Evolutionary conservation across 1,140 invertebrate genomes (phyloP).

Genomic region (Yoshiicerus persimilis): DNA sequence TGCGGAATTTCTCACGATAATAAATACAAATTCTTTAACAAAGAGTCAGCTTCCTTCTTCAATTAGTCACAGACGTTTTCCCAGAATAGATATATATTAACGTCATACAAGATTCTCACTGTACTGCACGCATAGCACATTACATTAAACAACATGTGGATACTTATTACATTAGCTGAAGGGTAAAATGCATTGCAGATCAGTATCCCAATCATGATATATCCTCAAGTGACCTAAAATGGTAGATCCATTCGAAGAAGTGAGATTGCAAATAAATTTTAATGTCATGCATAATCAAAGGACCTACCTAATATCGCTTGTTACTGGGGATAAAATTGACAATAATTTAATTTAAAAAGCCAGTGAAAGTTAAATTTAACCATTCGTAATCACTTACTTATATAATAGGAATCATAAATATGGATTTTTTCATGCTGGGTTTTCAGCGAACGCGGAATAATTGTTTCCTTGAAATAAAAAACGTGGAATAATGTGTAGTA

Average conservation of each 20-base stretch:
- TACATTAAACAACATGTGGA: background rate
- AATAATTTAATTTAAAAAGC: no score
- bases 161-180: background rate
- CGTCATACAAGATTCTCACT: background rate
- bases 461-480: background rate
- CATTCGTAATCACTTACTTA: no score
- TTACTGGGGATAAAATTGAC: constrained; percentile 11
- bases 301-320: background rate
- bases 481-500: background rate
- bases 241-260: background rate
- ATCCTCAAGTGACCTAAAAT: background rate
- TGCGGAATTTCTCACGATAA: background rate
- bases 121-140: background rate
- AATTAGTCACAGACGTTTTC: background rate
- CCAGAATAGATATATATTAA: background rate
- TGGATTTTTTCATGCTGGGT: background rate
- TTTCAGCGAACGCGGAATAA: background rate
- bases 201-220: background rate
- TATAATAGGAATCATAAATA: background rate
- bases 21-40: background rate
- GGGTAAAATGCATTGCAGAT: background rate
- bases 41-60: background rate
- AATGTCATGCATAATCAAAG: background rate
- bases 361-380: no score
- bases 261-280: constrained; percentile 10